These are phyloP conservation scores for Pungitius pungitius DNA, from an alignment of 2,113 vertebrate genomes.

Conservation along the genomic window DNA sequence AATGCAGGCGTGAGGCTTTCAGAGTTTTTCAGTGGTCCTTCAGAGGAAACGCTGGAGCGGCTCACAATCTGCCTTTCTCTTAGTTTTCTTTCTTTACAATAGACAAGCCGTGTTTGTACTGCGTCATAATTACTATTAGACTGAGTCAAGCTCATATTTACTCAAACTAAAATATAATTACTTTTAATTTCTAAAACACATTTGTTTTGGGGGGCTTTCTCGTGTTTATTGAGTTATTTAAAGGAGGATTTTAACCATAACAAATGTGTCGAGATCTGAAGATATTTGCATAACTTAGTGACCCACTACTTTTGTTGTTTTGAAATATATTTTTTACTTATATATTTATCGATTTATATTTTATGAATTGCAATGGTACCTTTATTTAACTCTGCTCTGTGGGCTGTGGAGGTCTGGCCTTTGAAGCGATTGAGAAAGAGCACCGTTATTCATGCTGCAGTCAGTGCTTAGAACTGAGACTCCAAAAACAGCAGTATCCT, in stretches of 20 bases:
- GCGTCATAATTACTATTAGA: slow-evolving; percentile 56
- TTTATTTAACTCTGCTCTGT: slow-evolving; percentile 75
- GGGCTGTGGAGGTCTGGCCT: slow-evolving; percentile 74
- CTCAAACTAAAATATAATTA: slow-evolving; percentile 54
- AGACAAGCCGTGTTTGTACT: slow-evolving; percentile 69
- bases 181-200: slow-evolving; percentile 29
- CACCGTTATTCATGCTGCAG: slow-evolving; percentile 76
- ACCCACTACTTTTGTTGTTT: slow-evolving; percentile 14
- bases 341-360: slow-evolving; percentile 24
- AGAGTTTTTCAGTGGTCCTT: slow-evolving; percentile 68
- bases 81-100: slow-evolving; percentile 60
- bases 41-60: slow-evolving; percentile 71
- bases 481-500: slow-evolving; percentile 77
- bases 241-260: slow-evolving; percentile 16
- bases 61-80: slow-evolving; percentile 60
- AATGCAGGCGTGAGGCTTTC: slow-evolving; percentile 69
- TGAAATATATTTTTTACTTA: slow-evolving; percentile 11
- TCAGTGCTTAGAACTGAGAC: slow-evolving; percentile 73
- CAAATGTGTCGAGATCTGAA: background rate
- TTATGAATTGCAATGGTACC: slow-evolving; percentile 53
- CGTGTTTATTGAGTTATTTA: background rate
- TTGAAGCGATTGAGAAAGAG: slow-evolving; percentile 75
- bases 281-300: background rate
- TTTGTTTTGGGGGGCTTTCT: slow-evolving; percentile 32
- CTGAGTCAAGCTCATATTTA: slow-evolving; percentile 47